Percentiles rank a stretch among this genome's conserved stretches.
Conservation (phyloP, 2,888 invertebrate genomes). For the Hermaeophaga mercurialis region DNA sequence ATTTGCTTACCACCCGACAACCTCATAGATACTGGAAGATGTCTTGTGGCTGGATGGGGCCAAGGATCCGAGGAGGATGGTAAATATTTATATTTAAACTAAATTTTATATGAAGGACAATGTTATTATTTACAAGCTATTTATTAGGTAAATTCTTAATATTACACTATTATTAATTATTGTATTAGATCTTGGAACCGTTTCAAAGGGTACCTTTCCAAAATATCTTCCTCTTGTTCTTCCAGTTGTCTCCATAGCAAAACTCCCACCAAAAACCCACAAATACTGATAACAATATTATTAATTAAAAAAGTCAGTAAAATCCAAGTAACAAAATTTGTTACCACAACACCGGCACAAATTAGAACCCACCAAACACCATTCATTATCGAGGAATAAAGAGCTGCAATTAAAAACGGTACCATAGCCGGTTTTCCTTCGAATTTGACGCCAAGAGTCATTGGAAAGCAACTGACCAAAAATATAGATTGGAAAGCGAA, state of each 20-base stretch:
- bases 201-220: background rate
- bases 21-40: constrained; percentile 59
- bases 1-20: constrained; percentile 68
- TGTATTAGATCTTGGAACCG: background rate
- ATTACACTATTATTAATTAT: too few species aligned
- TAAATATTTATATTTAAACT: too few species aligned
- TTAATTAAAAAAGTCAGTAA: background rate
- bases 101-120: too few species aligned
- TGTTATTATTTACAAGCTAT: too few species aligned
- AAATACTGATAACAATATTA: background rate
- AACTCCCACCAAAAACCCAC: background rate
- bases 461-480: background rate
- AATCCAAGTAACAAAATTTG: background rate
- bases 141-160: too few species aligned
- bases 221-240: background rate
- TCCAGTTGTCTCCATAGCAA: background rate
- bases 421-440: background rate
- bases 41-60: constrained; percentile 77
- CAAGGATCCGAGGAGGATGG: constrained; percentile 25
- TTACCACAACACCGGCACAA: background rate
- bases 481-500: background rate
- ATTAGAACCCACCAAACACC: background rate
- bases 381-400: background rate
- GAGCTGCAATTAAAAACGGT: background rate
- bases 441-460: background rate